phyloP scores from a whole-genome alignment of 37 sponge, comb jelly and placozoan species.

The Crambe crambe region DNA sequence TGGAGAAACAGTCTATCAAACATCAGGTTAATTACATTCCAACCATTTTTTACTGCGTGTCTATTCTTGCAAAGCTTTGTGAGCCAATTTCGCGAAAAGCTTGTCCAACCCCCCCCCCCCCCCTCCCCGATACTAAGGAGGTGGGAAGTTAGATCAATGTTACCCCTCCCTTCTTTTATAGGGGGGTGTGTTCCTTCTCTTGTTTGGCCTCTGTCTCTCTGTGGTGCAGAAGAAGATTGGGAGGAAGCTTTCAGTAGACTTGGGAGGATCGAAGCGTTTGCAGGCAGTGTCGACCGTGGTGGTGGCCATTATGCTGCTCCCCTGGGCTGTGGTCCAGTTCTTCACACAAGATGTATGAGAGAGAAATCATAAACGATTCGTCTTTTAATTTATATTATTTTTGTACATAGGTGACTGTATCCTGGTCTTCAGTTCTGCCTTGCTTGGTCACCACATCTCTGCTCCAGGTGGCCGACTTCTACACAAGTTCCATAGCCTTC shows the following conservation, averaged over 20 bases:
- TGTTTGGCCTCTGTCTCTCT: constrained; percentile 63
- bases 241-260: constrained; percentile 79
- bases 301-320: constrained; percentile 44
- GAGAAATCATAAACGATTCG: too few species aligned
- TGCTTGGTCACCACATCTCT: constrained; percentile 31
- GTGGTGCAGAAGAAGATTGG: constrained; percentile 53
- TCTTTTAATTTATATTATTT: neutral
- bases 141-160: too few species aligned
- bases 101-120: neutral
- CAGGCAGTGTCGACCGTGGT: constrained; percentile 69
- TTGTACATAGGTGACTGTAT: constrained; percentile 1
- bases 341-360: constrained; percentile 18
- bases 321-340: constrained; percentile 76
- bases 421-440: constrained; percentile 27
- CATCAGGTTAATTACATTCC: too few species aligned
- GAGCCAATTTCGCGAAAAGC: too few species aligned
- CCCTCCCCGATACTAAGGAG: too few species aligned
- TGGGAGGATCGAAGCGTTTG: constrained; percentile 85
- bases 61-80: neutral
- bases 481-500: constrained; percentile 39
- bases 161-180: neutral
- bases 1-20: too few species aligned
- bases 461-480: constrained; percentile 45
- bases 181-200: constrained; percentile 81
- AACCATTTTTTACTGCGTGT: too few species aligned